Evolutionary conservation across 2,113 vertebrate species (phyloP).

Genomic region (Bostrychus sinensis): DNA sequence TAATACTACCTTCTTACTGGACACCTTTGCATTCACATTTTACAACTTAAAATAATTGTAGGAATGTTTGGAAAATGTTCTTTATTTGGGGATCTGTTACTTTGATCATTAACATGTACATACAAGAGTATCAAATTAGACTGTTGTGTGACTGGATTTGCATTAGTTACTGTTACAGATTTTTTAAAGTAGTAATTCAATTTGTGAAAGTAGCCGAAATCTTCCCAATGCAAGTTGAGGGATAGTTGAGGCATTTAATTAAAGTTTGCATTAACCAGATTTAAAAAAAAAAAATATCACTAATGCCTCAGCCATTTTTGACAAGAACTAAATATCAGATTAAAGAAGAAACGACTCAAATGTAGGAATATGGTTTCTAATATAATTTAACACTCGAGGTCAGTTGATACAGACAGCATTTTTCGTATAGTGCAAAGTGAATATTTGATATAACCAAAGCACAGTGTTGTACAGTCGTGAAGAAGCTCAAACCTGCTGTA

Average conservation of each 20-base stretch:
- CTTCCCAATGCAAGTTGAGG: not conserved
- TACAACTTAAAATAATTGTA: no score
- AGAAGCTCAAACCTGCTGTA: constrained; percentile 29
- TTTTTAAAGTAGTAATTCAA: no score
- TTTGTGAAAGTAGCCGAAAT: not conserved
- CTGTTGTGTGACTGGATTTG: no score
- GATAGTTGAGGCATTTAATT: not conserved
- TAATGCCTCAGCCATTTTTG: not conserved
- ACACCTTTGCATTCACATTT: no score
- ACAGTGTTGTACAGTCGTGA: constrained; percentile 34
- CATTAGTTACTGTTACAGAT: no score
- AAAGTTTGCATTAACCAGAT: no score
- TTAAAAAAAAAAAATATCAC: no score
- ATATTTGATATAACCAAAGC: constrained; percentile 57
- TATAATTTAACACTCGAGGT: constrained; percentile 51
- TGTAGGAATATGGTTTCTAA: constrained; percentile 11
- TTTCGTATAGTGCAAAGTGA: constrained; percentile 57
- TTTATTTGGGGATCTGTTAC: no score
- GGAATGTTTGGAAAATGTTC: no score
- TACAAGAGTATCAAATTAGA: no score
- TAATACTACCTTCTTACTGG: no score
- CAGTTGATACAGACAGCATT: constrained; percentile 58
- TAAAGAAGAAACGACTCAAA: not conserved
- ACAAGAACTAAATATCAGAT: not conserved
- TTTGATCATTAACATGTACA: no score